A percentile compares a stretch with the other conserved stretches of the same genome.
phyloP scores from a whole-genome alignment of 2,113 vertebrate species.

The Patagioenas fasciata region DNA sequence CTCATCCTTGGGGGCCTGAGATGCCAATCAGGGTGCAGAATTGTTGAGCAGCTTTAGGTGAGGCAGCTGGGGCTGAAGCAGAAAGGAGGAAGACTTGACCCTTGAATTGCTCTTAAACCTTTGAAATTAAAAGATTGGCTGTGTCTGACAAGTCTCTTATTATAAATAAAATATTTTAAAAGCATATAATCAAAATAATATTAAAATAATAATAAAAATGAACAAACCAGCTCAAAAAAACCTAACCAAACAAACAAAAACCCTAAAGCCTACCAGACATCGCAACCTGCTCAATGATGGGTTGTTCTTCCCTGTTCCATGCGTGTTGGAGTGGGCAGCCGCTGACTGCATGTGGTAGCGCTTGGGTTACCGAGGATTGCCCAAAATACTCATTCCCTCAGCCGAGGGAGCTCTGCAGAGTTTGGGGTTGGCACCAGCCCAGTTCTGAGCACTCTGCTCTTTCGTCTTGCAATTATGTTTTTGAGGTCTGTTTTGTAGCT shows the following conservation, averaged over 20 bases:
- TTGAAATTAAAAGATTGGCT: background rate
- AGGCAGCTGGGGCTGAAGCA: background rate
- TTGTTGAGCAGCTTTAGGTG: background rate
- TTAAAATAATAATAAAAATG: too few relatives aligned
- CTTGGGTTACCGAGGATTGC: background rate
- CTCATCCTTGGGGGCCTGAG: background rate
- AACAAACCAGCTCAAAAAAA: too few relatives aligned
- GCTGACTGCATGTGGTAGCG: background rate
- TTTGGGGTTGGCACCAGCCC: background rate
- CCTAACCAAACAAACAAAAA: background rate
- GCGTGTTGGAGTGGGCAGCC: background rate
- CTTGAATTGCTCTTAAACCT: background rate
- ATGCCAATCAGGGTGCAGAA: background rate
- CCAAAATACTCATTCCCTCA: background rate
- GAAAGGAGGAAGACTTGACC: background rate
- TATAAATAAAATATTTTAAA: too few relatives aligned
- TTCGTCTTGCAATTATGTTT: background rate
- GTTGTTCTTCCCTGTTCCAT: background rate
- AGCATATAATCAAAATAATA: too few relatives aligned
- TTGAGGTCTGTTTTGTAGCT: background rate
- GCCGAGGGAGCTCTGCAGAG: background rate
- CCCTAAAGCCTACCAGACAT: background rate
- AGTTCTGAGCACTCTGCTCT: background rate
- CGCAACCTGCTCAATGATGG: background rate
- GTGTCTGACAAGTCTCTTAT: background rate